A percentile compares a stretch with the other conserved stretches of the same genome.
Evolutionary conservation across 2,113 vertebrate species (phyloP).

Genomic region (Phalacrocorax pelagicus): DNA sequence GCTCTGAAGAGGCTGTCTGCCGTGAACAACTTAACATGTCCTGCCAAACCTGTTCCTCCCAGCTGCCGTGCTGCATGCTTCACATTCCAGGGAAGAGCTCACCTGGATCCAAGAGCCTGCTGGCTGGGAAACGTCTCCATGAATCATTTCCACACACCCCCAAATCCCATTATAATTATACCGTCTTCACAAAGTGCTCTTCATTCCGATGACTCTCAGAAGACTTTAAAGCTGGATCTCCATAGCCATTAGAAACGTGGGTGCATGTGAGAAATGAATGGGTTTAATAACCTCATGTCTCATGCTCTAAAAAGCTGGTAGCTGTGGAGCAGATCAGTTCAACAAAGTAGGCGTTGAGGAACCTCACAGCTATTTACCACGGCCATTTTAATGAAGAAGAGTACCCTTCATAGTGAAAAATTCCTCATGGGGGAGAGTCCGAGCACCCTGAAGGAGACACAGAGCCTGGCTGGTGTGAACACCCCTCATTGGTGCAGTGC

Average conservation of each 20-base stretch:
- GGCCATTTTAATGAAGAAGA: neutral
- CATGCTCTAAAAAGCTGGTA: neutral
- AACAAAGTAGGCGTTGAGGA: neutral
- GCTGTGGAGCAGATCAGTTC: neutral
- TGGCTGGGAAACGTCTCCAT: conserved; percentile 36
- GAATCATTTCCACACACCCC: conserved; percentile 20
- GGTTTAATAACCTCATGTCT: neutral
- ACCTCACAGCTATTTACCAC: neutral
- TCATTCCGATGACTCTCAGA: neutral
- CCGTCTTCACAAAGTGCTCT: neutral
- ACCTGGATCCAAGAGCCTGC: conserved; percentile 41
- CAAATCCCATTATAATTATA: conserved; percentile 10
- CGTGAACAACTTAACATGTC: neutral
- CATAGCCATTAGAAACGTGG: neutral
- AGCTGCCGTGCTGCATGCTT: neutral
- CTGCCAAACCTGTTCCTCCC: conserved; percentile 64
- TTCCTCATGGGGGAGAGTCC: neutral
- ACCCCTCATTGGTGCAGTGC: neutral
- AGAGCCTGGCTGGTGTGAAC: neutral
- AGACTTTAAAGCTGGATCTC: neutral
- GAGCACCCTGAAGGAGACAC: neutral
- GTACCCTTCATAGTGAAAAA: neutral
- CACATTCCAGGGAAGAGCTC: conserved; percentile 61
- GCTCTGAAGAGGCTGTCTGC: conserved; percentile 23
- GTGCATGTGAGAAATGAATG: conserved; percentile 10